A percentile compares a stretch with the other conserved stretches of the same genome.
Evolutionary conservation across 1,140 invertebrate genomes (phyloP).

Genomic region (Drosophila teissieri): DNA sequence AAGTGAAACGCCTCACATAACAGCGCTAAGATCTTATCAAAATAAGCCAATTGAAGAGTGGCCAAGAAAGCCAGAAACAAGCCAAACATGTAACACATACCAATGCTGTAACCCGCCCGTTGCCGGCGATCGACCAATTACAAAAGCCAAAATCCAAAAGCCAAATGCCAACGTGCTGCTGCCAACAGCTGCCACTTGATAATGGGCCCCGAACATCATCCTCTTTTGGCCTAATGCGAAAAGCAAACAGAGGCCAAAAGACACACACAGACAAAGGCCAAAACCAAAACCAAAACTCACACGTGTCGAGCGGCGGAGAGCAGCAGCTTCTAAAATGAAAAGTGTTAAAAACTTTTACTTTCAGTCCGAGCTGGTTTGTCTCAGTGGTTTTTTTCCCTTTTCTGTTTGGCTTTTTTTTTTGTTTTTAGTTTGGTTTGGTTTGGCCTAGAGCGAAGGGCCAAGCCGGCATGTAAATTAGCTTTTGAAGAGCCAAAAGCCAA

Average conservation of each 20-base stretch:
- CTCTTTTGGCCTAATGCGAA: conserved; percentile 68
- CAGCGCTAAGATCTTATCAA: conserved; percentile 40
- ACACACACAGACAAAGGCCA: conserved; percentile 18
- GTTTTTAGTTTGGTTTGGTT: neutral
- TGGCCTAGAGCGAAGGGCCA: conserved; percentile 28
- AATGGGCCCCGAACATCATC: conserved; percentile 55
- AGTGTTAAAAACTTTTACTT: conserved; percentile 71
- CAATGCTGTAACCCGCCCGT: conserved; percentile 13
- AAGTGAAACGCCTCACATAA: conserved; percentile 28
- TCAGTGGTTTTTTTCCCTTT: neutral
- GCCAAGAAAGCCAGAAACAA: conserved; percentile 28
- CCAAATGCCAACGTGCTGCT: conserved; percentile 46
- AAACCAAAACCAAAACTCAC: conserved; percentile 8
- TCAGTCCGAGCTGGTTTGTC: conserved; percentile 14
- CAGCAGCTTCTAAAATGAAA: conserved; percentile 77
- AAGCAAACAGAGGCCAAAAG: conserved; percentile 66
- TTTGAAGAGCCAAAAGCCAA: conserved; percentile 61
- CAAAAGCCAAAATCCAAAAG: conserved; percentile 18
- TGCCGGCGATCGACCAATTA: conserved; percentile 25
- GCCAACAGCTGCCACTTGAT: conserved; percentile 61
- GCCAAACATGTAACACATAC: conserved; percentile 31
- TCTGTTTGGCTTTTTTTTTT: neutral
- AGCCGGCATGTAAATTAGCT: conserved; percentile 72
- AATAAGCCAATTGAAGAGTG: conserved; percentile 35
- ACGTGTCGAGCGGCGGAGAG: conserved; percentile 14